Conservation (phyloP, 2,888 invertebrate genomes). For the Byasa hedistus region DNA sequence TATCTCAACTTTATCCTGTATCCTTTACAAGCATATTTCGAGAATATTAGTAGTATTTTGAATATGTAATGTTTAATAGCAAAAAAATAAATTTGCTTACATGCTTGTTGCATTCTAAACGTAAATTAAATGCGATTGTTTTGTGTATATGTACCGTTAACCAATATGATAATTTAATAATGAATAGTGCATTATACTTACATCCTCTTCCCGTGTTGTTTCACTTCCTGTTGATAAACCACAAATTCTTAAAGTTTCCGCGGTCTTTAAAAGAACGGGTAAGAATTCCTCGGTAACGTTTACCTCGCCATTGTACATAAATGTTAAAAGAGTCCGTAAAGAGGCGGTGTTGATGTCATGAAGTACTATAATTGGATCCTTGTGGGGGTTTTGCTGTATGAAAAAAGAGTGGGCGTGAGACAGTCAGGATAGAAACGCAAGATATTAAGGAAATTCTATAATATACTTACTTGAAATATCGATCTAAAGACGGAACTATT, state of each 20-base stretch:
- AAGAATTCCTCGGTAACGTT: slow-evolving; percentile 86
- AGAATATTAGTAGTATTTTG: too few species aligned
- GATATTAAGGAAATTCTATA: slow-evolving; percentile 21
- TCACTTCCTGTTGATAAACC: slow-evolving; percentile 83
- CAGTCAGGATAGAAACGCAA: background rate
- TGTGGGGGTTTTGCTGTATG: slow-evolving; percentile 85
- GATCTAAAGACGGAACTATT: slow-evolving; percentile 84
- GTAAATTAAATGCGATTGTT: background rate
- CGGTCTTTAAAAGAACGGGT: slow-evolving; percentile 83
- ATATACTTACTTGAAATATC: slow-evolving; percentile 78
- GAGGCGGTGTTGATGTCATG: slow-evolving; percentile 85
- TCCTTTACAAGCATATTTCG: too few species aligned
- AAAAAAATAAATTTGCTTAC: too few species aligned
- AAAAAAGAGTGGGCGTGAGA: slow-evolving; percentile 63
- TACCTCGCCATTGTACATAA: slow-evolving; percentile 88
- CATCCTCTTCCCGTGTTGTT: slow-evolving; percentile 66
- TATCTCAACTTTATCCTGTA: too few species aligned
- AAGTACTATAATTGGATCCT: slow-evolving; percentile 86
- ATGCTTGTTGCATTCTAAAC: background rate
- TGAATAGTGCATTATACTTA: slow-evolving; percentile 34
- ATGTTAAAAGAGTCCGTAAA: slow-evolving; percentile 82
- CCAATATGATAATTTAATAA: background rate
- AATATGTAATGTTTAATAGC: too few species aligned
- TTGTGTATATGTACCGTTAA: background rate
- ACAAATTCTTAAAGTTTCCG: slow-evolving; percentile 84